Evolutionary conservation across 1,140 invertebrate genomes (phyloP).

Genomic region (Holcopasites calliopsidis): DNA sequence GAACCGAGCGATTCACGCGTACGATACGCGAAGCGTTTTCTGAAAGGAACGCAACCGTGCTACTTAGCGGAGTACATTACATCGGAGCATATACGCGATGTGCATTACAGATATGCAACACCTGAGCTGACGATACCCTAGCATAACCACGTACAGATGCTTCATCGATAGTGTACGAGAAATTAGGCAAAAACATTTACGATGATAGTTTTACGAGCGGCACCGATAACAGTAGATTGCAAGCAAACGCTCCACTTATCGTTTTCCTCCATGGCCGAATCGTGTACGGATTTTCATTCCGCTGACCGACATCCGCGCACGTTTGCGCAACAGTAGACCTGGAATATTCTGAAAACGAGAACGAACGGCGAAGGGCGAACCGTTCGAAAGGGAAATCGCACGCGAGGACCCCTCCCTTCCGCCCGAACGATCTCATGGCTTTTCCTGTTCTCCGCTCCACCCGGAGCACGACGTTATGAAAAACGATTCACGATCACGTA

Average conservation of each 20-base stretch:
- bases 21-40: background rate
- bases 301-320: background rate
- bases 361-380: slow-evolving; percentile 54
- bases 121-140: background rate
- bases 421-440: slow-evolving; percentile 40
- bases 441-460: slow-evolving; percentile 35
- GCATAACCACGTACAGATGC: slow-evolving; percentile 29
- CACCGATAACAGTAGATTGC: slow-evolving; percentile 17
- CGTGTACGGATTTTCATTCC: slow-evolving; percentile 19
- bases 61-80: slow-evolving; percentile 14
- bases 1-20: background rate
- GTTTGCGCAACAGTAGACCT: slow-evolving; percentile 65
- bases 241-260: too few relatives aligned
- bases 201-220: slow-evolving; percentile 18
- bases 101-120: slow-evolving; percentile 12
- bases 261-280: slow-evolving; percentile 18
- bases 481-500: background rate
- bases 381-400: slow-evolving; percentile 61
- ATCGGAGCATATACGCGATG: slow-evolving; percentile 16
- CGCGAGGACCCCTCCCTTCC: slow-evolving; percentile 56
- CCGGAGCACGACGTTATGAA: background rate
- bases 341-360: slow-evolving; percentile 45
- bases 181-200: slow-evolving; percentile 33
- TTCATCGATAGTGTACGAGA: slow-evolving; percentile 4
- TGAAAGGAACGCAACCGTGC: slow-evolving; percentile 33